Percentiles rank a stretch among this genome's conserved stretches.
These are phyloP conservation scores for Scortum barcoo DNA, from an alignment of 2,113 vertebrate species.

Conservation along the genomic window DNA sequence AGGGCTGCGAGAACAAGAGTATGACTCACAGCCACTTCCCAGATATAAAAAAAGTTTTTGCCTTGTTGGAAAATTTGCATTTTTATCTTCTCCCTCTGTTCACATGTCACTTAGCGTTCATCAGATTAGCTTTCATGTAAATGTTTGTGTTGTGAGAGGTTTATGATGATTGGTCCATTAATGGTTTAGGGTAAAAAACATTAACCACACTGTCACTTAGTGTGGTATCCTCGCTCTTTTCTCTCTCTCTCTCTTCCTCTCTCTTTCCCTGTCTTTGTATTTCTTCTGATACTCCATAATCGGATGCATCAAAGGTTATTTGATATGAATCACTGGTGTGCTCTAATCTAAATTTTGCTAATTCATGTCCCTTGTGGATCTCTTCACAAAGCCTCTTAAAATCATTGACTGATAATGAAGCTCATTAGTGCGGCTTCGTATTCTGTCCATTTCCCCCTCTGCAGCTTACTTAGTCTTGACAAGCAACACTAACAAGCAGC, in stretches of 20 bases:
- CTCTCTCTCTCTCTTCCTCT: background rate
- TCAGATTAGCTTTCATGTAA: slow-evolving; percentile 41
- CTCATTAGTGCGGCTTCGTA: slow-evolving; percentile 75
- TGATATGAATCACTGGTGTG: slow-evolving; percentile 54
- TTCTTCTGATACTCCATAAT: slow-evolving; percentile 39
- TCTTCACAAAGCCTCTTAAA: slow-evolving; percentile 77
- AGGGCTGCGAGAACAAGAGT: slow-evolving; percentile 47
- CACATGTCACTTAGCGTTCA: slow-evolving; percentile 17
- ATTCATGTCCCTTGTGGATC: slow-evolving; percentile 65
- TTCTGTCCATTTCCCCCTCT: slow-evolving; percentile 56
- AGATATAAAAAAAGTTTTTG: slow-evolving; percentile 24
- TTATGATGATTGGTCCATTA: slow-evolving; percentile 1
- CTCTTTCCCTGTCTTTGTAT: background rate
- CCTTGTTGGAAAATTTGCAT: slow-evolving; percentile 4
- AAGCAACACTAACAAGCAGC: slow-evolving; percentile 74
- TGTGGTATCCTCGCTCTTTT: background rate
- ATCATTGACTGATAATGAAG: slow-evolving; percentile 77
- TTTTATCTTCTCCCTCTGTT: slow-evolving; percentile 2
- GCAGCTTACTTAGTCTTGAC: slow-evolving; percentile 59
- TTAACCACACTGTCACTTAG: background rate
- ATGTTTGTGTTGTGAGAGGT: slow-evolving; percentile 18
- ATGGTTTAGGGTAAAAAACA: background rate
- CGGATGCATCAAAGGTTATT: slow-evolving; percentile 56
- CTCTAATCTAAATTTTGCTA: slow-evolving; percentile 65
- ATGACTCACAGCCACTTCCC: slow-evolving; percentile 70